Percentiles rank a stretch among this genome's conserved stretches.
Evolutionary conservation across 2,113 vertebrate species (phyloP).

Genomic region (Cyanoderma ruficeps): DNA sequence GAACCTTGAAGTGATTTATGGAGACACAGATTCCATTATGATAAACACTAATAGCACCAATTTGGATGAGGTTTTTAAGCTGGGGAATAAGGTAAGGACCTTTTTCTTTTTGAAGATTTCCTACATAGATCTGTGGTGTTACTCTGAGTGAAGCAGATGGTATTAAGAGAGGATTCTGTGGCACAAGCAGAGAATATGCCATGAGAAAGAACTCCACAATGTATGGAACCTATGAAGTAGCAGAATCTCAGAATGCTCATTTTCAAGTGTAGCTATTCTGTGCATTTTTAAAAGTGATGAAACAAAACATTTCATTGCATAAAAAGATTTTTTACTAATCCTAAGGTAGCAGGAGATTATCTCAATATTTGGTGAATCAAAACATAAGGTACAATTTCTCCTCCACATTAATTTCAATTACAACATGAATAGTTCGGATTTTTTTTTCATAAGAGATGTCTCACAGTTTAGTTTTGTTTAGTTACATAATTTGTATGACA

Average conservation of each 20-base stretch:
- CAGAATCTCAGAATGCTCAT: background rate
- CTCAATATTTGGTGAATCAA: background rate
- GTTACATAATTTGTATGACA: background rate
- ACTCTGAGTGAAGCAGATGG: background rate
- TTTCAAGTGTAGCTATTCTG: background rate
- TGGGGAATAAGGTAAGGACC: slow-evolving; percentile 90
- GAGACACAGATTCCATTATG: slow-evolving; percentile 99
- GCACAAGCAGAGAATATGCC: background rate
- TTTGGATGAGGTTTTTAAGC: slow-evolving; percentile 93
- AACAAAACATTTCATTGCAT: background rate
- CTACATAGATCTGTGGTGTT: background rate
- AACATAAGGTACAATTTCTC: background rate
- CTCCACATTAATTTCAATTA: background rate
- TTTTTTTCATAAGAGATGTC: background rate
- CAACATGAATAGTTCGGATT: background rate
- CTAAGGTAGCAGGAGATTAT: background rate
- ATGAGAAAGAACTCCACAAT: background rate
- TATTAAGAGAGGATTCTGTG: background rate
- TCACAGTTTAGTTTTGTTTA: background rate
- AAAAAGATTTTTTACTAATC: background rate
- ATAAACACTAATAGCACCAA: slow-evolving; percentile 95
- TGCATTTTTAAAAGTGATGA: background rate
- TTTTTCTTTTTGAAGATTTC: background rate
- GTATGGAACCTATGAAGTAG: background rate
- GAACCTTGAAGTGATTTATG: slow-evolving; percentile 98